These are phyloP conservation scores for Drosophila navojoa DNA, from an alignment of 1,140 invertebrate genomes.

Conservation along the genomic window DNA sequence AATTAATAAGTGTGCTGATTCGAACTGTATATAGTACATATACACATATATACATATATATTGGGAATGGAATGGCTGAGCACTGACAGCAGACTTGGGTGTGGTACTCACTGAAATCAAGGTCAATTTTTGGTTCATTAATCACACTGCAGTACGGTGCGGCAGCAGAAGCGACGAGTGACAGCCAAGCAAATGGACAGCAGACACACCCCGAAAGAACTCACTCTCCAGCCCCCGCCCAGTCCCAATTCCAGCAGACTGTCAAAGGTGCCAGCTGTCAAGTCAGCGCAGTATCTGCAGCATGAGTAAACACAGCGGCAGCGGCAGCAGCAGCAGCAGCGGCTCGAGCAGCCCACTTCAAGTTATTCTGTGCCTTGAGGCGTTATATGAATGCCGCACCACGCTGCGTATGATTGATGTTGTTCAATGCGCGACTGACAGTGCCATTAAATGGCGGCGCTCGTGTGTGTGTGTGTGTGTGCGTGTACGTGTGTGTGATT, in stretches of 20 bases:
- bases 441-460: constrained; percentile 63
- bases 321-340: constrained; percentile 32
- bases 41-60: background rate
- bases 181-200: constrained; percentile 15
- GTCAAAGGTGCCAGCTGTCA: constrained; percentile 36
- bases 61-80: constrained; percentile 10
- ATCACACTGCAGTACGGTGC: constrained; percentile 27
- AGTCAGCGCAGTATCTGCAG: constrained; percentile 23
- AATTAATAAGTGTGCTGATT: constrained; percentile 40
- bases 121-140: constrained; percentile 46
- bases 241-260: background rate
- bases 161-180: constrained; percentile 3
- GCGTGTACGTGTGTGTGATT: constrained; percentile 5
- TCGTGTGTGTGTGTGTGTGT: constrained; percentile 15
- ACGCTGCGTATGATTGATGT: constrained; percentile 75
- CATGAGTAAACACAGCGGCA: constrained; percentile 29
- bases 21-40: constrained; percentile 16
- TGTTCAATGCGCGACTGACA: constrained; percentile 67
- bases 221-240: background rate
- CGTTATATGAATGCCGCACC: constrained; percentile 38
- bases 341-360: constrained; percentile 18
- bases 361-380: constrained; percentile 60
- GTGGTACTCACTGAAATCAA: constrained; percentile 40
- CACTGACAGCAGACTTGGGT: constrained; percentile 19
- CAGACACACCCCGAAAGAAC: constrained; percentile 12